phyloP scores from a whole-genome alignment of 1,140 invertebrate species.

The Potamilus streckersoni region DNA sequence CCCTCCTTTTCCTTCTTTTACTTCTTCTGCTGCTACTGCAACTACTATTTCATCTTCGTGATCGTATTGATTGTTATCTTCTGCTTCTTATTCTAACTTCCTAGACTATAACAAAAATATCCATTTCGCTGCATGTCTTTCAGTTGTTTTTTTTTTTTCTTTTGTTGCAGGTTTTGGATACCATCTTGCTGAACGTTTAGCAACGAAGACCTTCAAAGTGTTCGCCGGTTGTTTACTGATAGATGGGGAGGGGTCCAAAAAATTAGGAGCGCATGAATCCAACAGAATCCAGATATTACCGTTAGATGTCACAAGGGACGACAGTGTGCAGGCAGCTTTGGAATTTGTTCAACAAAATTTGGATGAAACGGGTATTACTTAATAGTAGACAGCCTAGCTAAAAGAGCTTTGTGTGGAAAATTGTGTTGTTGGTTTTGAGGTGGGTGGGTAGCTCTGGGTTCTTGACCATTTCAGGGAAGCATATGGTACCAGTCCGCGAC shows the following conservation, averaged over 20 bases:
- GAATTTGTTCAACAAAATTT: conserved; percentile 33
- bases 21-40: too few species aligned
- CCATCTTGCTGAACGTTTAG: conserved; percentile 63
- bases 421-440: conserved; percentile 22
- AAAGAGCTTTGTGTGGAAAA: too few species aligned
- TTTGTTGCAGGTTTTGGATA: conserved; percentile 58
- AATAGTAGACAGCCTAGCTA: too few species aligned
- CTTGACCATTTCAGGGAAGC: neutral
- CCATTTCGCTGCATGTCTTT: too few species aligned
- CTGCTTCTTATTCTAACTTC: too few species aligned
- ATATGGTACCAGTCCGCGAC: neutral
- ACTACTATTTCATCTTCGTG: too few species aligned
- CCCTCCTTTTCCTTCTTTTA: too few species aligned
- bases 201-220: conserved; percentile 65
- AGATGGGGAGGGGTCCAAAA: conserved; percentile 64
- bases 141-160: neutral
- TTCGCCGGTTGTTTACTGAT: conserved; percentile 77
- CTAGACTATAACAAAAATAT: too few species aligned
- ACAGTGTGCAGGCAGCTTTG: conserved; percentile 39
- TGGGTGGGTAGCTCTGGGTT: neutral
- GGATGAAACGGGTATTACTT: conserved; percentile 9
- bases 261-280: conserved; percentile 51
- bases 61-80: too few species aligned
- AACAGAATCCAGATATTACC: conserved; percentile 55
- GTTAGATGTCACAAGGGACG: conserved; percentile 53